phyloP scores from a whole-genome alignment of 2,797 vertebrate species.

The Gila robusta region DNA sequence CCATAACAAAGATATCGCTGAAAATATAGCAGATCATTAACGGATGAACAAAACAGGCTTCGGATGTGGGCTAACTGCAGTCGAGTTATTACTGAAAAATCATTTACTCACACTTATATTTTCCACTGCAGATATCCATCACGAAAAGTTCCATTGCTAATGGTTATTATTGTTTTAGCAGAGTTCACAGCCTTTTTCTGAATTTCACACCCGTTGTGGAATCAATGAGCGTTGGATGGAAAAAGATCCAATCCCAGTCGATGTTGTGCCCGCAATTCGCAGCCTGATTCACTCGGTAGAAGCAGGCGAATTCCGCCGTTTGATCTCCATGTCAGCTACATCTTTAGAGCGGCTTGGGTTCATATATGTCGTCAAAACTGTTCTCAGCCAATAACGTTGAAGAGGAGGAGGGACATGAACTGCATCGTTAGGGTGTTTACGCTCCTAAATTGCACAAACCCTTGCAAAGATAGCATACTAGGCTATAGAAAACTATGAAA shows the following conservation, averaged over 20 bases:
- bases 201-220: slow-evolving; percentile 42
- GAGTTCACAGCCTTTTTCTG: slow-evolving; percentile 18
- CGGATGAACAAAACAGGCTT: neutral
- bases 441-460: slow-evolving; percentile 80
- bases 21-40: slow-evolving; percentile 2
- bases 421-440: slow-evolving; percentile 80
- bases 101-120: slow-evolving; percentile 67
- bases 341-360: slow-evolving; percentile 87
- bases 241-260: slow-evolving; percentile 52
- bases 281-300: slow-evolving; percentile 56
- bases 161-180: slow-evolving; percentile 41
- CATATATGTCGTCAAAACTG: slow-evolving; percentile 89
- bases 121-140: slow-evolving; percentile 64
- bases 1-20: slow-evolving; percentile 44
- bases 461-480: slow-evolving; percentile 70
- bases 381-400: slow-evolving; percentile 78
- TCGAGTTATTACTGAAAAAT: slow-evolving; percentile 37
- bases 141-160: slow-evolving; percentile 53
- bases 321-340: slow-evolving; percentile 88
- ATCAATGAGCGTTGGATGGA: slow-evolving; percentile 33
- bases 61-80: neutral
- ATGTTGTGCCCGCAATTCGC: slow-evolving; percentile 46
- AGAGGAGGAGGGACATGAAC: slow-evolving; percentile 75
- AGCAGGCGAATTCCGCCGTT: slow-evolving; percentile 74
- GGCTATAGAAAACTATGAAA: slow-evolving; percentile 35